Evolutionary conservation across 2,888 invertebrate genomes (phyloP).

Genomic region (Lepetodrilus schrolli): DNA sequence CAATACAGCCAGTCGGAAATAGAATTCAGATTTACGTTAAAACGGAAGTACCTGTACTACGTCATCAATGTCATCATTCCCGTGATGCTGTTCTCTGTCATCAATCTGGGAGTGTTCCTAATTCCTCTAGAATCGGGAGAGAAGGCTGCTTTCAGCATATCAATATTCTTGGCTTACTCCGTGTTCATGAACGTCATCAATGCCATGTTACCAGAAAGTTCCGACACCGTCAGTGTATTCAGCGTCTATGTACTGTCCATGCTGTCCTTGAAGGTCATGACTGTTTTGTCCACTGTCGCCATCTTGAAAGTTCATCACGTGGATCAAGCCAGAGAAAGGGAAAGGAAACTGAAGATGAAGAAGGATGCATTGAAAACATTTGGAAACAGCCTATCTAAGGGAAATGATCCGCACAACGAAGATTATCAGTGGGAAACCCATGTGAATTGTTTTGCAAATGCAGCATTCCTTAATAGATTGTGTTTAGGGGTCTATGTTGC

Average conservation of each 20-base stretch:
- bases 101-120: constrained; percentile 32
- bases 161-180: constrained; percentile 27
- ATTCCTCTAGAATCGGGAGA: constrained; percentile 36
- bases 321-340: too few relatives aligned
- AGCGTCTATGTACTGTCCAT: constrained; percentile 23
- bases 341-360: too few relatives aligned
- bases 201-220: constrained; percentile 30
- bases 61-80: constrained; percentile 33
- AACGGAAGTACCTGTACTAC: constrained; percentile 2
- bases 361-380: too few relatives aligned
- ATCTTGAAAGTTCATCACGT: background rate
- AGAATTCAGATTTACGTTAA: background rate
- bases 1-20: background rate
- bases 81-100: constrained; percentile 24
- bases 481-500: too few relatives aligned
- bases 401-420: too few relatives aligned
- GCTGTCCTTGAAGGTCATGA: constrained; percentile 26
- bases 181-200: constrained; percentile 31
- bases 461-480: too few relatives aligned
- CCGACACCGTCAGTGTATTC: constrained; percentile 26
- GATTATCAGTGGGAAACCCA: too few relatives aligned
- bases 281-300: background rate
- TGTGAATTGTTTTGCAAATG: too few relatives aligned
- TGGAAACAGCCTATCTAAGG: too few relatives aligned
- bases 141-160: constrained; percentile 30